Conservation (phyloP, 2,888 invertebrate genomes). For the Morinoia aosen region DNA sequence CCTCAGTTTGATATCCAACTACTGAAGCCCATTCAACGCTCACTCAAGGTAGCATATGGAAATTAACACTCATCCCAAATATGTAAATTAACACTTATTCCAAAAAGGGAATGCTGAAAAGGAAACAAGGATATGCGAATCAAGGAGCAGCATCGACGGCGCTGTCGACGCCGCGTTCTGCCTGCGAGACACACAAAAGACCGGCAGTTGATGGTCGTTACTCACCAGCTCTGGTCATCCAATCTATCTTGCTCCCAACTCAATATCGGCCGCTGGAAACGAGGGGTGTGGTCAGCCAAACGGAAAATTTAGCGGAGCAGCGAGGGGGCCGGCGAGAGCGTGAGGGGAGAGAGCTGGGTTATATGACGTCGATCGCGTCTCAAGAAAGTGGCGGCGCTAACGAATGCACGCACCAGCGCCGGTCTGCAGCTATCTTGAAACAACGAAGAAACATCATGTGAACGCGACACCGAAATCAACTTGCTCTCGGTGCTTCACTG, state of each 20-base stretch:
- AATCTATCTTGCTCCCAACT: slow-evolving; percentile 49
- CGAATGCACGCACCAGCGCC: not conserved
- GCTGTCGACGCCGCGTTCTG: not conserved
- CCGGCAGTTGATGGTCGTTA: slow-evolving; percentile 9
- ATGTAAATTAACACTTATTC: not conserved
- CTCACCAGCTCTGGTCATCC: slow-evolving; percentile 12
- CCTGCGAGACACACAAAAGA: not conserved
- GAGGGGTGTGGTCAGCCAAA: slow-evolving; percentile 23
- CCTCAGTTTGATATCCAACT: not conserved
- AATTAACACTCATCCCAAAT: not conserved
- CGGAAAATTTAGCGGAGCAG: slow-evolving; percentile 44
- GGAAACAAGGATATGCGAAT: too few relatives aligned
- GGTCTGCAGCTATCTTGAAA: not conserved
- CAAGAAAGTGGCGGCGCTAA: not conserved
- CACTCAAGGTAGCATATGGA: not conserved
- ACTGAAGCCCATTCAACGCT: not conserved
- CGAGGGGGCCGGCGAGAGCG: not conserved
- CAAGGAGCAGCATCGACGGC: not conserved
- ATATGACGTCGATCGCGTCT: not conserved
- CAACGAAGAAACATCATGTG: not conserved
- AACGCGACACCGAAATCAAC: not conserved
- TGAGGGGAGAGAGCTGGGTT: not conserved
- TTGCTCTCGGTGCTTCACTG: too few relatives aligned
- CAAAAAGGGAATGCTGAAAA: too few relatives aligned
- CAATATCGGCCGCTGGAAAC: slow-evolving; percentile 24